Conservation (phyloP, 53 echinoderm and acorn worm genomes). For the Pentamera pediparva region DNA sequence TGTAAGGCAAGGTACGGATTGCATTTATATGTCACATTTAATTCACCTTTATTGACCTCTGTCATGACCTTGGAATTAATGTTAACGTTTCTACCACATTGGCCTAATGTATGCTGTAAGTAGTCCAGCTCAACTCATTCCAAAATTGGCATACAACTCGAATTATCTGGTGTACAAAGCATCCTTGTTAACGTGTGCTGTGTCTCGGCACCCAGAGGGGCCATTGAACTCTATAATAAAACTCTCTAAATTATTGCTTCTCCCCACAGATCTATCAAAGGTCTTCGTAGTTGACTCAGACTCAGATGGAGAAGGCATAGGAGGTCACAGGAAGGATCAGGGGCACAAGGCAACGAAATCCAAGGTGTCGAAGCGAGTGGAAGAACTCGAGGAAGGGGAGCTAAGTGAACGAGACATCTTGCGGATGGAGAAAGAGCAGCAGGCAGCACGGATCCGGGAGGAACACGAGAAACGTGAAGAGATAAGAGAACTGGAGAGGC, state of each 20-base stretch:
- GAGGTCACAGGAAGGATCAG: neutral
- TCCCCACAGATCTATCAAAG: neutral
- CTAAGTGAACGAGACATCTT: conserved; percentile 19
- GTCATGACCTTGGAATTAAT: too few relatives aligned
- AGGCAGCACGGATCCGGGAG: conserved; percentile 6
- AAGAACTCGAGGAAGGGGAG: conserved; percentile 19
- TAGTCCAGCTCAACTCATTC: too few relatives aligned
- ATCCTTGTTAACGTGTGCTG: too few relatives aligned
- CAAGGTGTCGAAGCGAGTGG: neutral
- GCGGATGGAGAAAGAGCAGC: conserved; percentile 25
- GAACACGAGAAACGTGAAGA: conserved; percentile 14
- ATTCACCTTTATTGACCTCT: too few relatives aligned
- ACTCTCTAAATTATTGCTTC: neutral
- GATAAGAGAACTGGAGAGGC: neutral
- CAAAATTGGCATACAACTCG: too few relatives aligned
- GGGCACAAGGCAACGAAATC: neutral
- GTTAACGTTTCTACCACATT: too few relatives aligned
- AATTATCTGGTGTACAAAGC: too few relatives aligned
- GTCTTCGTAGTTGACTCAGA: conserved; percentile 9
- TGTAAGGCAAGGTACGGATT: too few relatives aligned
- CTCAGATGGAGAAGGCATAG: neutral
- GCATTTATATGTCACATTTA: too few relatives aligned
- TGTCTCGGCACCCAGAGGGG: too few relatives aligned
- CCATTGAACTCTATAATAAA: neutral
- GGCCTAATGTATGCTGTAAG: too few relatives aligned